Conservation (phyloP, 1,140 invertebrate genomes). For the Wasmannia auropunctata region DNA sequence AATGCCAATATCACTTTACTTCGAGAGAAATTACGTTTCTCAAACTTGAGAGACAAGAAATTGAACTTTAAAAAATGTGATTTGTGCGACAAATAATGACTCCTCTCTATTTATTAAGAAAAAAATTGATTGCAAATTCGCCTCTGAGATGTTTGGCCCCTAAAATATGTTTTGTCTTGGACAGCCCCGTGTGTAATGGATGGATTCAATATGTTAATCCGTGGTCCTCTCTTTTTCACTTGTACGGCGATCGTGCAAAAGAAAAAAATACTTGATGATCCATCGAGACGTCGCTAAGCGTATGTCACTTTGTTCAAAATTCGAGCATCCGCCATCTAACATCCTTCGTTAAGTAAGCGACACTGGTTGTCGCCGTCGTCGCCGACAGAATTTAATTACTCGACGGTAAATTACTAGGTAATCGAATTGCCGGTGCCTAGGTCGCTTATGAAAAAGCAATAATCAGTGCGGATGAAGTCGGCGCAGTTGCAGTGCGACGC, state of each 20-base stretch:
- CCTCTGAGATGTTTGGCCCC: background rate
- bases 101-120: background rate
- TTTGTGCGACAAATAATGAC: background rate
- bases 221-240: background rate
- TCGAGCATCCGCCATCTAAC: slow-evolving; percentile 11
- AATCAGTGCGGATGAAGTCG: slow-evolving; percentile 44
- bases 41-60: background rate
- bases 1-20: slow-evolving; percentile 2
- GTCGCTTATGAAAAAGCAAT: slow-evolving; percentile 63
- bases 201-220: slow-evolving; percentile 6
- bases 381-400: slow-evolving; percentile 69
- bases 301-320: slow-evolving; percentile 24
- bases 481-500: background rate
- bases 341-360: slow-evolving; percentile 50
- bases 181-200: slow-evolving; percentile 15
- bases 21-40: slow-evolving; percentile 30
- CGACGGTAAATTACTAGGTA: slow-evolving; percentile 69
- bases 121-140: slow-evolving; percentile 13
- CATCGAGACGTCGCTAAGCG: background rate
- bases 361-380: slow-evolving; percentile 29
- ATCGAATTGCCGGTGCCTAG: slow-evolving; percentile 59
- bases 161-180: background rate
- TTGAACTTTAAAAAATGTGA: too few species aligned
- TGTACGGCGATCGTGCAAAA: background rate
- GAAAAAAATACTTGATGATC: background rate